phyloP scores from a whole-genome alignment of 2,113 vertebrate species.

The Accipiter virgatus region DNA sequence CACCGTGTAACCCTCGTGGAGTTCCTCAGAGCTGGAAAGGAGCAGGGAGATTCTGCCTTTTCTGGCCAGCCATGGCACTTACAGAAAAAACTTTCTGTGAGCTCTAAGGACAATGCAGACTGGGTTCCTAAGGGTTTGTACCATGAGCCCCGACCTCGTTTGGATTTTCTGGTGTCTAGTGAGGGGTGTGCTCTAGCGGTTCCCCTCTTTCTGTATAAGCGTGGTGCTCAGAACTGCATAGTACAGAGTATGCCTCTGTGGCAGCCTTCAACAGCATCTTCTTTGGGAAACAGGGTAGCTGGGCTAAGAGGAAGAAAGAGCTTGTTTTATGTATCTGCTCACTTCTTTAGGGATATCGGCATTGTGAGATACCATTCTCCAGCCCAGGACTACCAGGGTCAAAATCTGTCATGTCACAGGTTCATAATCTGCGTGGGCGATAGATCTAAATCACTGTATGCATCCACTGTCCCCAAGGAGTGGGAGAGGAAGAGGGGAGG shows the following conservation, averaged over 20 bases:
- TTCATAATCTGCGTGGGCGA: neutral
- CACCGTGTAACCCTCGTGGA: rapidly evolving
- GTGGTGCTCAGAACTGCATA: neutral
- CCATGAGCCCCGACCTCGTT: rapidly evolving
- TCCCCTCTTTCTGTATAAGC: neutral
- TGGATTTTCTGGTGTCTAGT: neutral
- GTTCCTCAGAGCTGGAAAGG: neutral
- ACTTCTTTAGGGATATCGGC: neutral
- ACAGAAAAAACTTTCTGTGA: neutral
- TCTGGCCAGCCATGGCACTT: neutral
- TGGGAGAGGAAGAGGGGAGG: neutral
- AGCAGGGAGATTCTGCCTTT: neutral
- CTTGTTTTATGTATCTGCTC: neutral
- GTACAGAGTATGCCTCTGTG: neutral
- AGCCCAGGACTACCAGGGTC: neutral
- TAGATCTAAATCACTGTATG: neutral
- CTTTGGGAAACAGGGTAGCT: neutral
- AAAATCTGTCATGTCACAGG: neutral
- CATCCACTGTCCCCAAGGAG: neutral
- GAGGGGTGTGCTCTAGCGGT: neutral
- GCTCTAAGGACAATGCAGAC: neutral
- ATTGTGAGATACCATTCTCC: neutral
- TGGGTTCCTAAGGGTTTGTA: neutral
- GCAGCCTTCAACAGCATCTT: neutral
- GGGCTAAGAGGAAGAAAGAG: neutral